Evolutionary conservation across 2,888 invertebrate genomes (phyloP).

Genomic region (Lasioglossum zephyrum): DNA sequence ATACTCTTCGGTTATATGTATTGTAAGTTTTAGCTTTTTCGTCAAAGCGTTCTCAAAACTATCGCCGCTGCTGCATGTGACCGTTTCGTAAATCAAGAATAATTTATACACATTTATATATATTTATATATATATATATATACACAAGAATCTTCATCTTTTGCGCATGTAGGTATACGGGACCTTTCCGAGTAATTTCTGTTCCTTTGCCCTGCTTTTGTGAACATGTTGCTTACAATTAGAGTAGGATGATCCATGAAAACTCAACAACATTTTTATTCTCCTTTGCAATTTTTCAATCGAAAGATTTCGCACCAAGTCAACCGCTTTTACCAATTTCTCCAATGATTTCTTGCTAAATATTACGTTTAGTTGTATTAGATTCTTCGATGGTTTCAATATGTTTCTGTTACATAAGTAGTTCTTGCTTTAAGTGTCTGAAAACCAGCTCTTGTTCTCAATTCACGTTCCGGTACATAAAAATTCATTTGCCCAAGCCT

Average conservation of each 20-base stretch:
- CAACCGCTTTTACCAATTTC: neutral
- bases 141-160: conserved; percentile 40
- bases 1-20: conserved; percentile 59
- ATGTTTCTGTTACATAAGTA: neutral
- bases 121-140: conserved; percentile 22
- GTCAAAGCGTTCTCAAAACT: conserved; percentile 46
- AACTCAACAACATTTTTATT: neutral
- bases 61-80: conserved; percentile 42
- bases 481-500: too few species aligned
- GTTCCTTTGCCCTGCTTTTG: conserved; percentile 3
- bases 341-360: too few species aligned
- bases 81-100: conserved; percentile 51
- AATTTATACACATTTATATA: conserved; percentile 41
- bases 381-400: neutral
- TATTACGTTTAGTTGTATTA: neutral
- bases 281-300: neutral
- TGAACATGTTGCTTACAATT: neutral
- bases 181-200: conserved; percentile 17
- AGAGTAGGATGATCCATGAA: conserved; percentile 25
- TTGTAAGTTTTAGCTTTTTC: conserved; percentile 20
- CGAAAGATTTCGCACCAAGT: neutral
- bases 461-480: too few species aligned
- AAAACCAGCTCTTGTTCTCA: too few species aligned
- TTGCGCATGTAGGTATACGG: conserved; percentile 46
- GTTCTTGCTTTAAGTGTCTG: too few species aligned